Evolutionary conservation across 2,113 vertebrate species (phyloP).

Genomic region (Microtus ochrogaster): DNA sequence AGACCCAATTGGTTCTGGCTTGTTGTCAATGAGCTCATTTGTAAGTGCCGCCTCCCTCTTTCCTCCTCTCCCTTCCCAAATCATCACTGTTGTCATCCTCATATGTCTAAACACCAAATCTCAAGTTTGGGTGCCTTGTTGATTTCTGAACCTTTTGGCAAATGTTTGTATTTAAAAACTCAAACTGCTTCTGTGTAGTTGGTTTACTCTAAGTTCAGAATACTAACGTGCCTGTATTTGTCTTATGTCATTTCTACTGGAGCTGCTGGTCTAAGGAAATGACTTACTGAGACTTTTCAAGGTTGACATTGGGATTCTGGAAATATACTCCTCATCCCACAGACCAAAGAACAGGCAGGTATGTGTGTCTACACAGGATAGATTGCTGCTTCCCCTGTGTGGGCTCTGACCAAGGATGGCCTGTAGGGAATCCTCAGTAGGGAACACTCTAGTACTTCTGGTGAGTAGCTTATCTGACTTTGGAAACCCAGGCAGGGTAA

Average conservation of each 20-base stretch:
- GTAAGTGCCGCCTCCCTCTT: not conserved
- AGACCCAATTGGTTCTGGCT: not conserved
- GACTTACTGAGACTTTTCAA: conserved; percentile 80
- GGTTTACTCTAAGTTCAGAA: conserved; percentile 23
- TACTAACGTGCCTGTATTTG: conserved; percentile 76
- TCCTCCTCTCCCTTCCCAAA: not conserved
- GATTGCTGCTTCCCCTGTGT: conserved; percentile 78
- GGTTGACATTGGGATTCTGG: conserved; percentile 51
- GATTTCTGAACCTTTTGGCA: conserved; percentile 72
- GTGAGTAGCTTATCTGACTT: conserved; percentile 72
- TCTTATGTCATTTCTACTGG: conserved; percentile 76
- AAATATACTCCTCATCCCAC: not conserved
- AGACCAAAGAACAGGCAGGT: conserved; percentile 75
- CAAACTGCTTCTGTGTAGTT: conserved; percentile 73
- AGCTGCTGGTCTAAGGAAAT: conserved; percentile 82
- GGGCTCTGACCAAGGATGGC: conserved; percentile 78
- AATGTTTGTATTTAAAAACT: conserved; percentile 82
- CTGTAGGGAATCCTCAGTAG: conserved; percentile 74
- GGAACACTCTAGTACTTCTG: conserved; percentile 71
- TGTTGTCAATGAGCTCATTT: conserved; percentile 25
- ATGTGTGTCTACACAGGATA: conserved; percentile 74
- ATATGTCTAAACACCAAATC: conserved; percentile 67
- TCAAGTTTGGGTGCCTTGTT: conserved; percentile 64
- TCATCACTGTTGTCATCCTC: conserved; percentile 38
- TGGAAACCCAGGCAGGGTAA: conserved; percentile 58